phyloP scores from a whole-genome alignment of 2,888 invertebrate genomes.

The Drosophila falleni region DNA sequence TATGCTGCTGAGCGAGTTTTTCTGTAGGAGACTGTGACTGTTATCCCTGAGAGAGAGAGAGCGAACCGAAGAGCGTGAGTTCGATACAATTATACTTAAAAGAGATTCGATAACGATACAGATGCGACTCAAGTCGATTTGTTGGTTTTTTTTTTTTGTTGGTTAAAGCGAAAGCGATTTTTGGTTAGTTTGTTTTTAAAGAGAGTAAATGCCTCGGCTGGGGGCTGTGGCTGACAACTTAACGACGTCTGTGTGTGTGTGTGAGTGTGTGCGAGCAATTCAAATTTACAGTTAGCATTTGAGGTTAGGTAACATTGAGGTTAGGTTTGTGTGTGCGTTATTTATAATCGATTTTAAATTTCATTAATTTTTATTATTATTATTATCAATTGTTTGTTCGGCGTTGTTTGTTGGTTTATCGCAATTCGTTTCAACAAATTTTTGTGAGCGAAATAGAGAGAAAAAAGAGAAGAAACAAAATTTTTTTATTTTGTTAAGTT shows the following conservation, averaged over 20 bases:
- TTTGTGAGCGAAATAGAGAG: constrained; percentile 54
- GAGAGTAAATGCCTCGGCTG: constrained; percentile 59
- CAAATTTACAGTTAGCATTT: constrained; percentile 20
- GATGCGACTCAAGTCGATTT: constrained; percentile 8
- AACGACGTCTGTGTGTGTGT: constrained; percentile 64
- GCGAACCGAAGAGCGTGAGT: constrained; percentile 21
- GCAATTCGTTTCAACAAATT: constrained; percentile 20
- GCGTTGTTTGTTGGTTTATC: constrained; percentile 50
- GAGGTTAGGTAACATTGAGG: constrained; percentile 4
- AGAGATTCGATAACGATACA: constrained; percentile 16
- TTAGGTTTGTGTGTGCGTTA: constrained; percentile 22
- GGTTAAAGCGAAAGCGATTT: constrained; percentile 66
- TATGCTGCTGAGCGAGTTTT: constrained; percentile 35
- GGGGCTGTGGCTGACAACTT: constrained; percentile 60
- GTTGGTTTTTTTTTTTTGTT: constrained; percentile 24
- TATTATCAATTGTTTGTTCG: constrained; percentile 22
- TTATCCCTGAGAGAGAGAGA: constrained; percentile 23
- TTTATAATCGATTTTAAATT: constrained; percentile 4
- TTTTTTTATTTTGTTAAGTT: constrained; percentile 38
- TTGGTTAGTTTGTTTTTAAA: constrained; percentile 39
- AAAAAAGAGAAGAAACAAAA: constrained; percentile 69
- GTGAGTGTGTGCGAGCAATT: constrained; percentile 5
- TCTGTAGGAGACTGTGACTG: constrained; percentile 17
- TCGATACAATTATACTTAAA: constrained; percentile 6
- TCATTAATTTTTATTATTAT: constrained; percentile 2